Percentiles rank a stretch among this genome's conserved stretches.
Conservation (phyloP, 2,888 invertebrate genomes). For the Macrosoma leucophasiata region DNA sequence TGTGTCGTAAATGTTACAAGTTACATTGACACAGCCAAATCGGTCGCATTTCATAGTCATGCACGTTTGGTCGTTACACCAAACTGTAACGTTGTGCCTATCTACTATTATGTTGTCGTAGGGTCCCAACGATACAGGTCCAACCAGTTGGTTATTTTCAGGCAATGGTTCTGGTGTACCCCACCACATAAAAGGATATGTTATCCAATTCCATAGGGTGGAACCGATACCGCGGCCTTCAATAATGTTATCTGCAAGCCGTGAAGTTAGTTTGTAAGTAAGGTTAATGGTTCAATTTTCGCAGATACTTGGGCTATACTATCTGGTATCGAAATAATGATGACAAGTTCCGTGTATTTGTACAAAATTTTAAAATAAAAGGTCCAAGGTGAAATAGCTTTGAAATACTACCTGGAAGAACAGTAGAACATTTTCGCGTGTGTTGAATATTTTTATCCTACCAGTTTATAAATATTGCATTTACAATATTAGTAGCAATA, state of each 20-base stretch:
- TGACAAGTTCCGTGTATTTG: too few relatives aligned
- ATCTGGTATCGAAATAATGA: too few relatives aligned
- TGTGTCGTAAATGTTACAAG: slow-evolving; percentile 68
- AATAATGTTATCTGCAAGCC: slow-evolving; percentile 51
- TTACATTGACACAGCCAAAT: slow-evolving; percentile 50
- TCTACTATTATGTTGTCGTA: slow-evolving; percentile 43
- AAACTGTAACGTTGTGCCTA: slow-evolving; percentile 54
- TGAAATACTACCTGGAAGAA: too few relatives aligned
- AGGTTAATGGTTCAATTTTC: too few relatives aligned
- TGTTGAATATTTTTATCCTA: too few relatives aligned
- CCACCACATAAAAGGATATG: slow-evolving; percentile 66
- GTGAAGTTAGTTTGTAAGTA: too few relatives aligned
- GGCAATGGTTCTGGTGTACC: slow-evolving; percentile 36
- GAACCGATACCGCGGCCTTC: slow-evolving; percentile 55
- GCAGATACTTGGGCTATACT: too few relatives aligned
- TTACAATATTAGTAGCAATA: too few relatives aligned
- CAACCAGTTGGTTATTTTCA: slow-evolving; percentile 34
- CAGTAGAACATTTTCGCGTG: too few relatives aligned
- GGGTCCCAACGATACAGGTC: slow-evolving; percentile 30
- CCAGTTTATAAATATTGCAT: too few relatives aligned
- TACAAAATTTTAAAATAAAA: too few relatives aligned
- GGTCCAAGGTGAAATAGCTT: too few relatives aligned
- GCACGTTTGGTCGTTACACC: slow-evolving; percentile 69
- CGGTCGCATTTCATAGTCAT: slow-evolving; percentile 61
- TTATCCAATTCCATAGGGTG: slow-evolving; percentile 64